These are phyloP conservation scores for Zalophus californianus DNA, from an alignment of 2,797 vertebrate genomes.

Conservation along the genomic window DNA sequence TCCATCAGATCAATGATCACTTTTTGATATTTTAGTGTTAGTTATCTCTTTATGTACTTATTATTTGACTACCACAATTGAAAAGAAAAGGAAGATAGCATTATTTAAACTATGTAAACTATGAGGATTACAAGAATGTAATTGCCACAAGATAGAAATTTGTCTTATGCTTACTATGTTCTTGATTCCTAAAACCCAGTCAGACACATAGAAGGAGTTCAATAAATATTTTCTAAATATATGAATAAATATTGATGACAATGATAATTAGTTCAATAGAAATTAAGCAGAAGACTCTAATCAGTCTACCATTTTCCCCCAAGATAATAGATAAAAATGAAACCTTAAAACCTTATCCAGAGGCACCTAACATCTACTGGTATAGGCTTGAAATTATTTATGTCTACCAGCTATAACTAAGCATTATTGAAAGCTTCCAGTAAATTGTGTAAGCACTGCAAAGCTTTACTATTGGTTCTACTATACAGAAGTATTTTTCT, in stretches of 20 bases:
- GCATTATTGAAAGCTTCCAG: neutral
- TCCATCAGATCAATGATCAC: neutral
- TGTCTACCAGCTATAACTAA: neutral
- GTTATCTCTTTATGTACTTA: neutral
- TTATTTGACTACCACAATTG: neutral
- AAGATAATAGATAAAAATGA: neutral
- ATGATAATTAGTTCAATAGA: neutral
- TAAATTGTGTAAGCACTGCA: neutral
- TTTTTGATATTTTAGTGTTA: neutral
- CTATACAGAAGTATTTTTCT: neutral
- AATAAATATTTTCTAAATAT: slow-evolving; percentile 25
- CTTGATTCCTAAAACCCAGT: neutral
- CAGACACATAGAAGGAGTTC: neutral
- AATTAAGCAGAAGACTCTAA: neutral
- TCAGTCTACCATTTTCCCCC: neutral
- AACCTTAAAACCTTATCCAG: neutral
- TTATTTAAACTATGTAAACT: neutral
- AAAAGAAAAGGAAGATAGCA: neutral
- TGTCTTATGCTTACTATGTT: neutral
- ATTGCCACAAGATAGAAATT: neutral
- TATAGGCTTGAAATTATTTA: neutral
- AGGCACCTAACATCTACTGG: neutral
- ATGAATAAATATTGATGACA: neutral
- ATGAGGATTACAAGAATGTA: neutral
- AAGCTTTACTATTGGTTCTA: neutral